Evolutionary conservation across 2,797 vertebrate species (phyloP).

Genomic region (Cygnus olor): DNA sequence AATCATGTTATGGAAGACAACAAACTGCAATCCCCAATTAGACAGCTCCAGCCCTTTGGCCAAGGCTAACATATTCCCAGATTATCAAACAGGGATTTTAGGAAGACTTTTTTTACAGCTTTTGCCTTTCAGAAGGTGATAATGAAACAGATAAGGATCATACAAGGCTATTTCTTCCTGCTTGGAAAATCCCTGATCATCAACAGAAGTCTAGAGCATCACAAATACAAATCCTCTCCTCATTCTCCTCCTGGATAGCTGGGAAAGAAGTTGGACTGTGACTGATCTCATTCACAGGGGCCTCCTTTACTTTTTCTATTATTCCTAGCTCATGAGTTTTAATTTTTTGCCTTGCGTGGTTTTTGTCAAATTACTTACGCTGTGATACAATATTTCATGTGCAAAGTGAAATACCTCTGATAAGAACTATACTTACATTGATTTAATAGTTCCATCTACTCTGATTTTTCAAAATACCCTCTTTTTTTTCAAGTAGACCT

Average conservation of each 20-base stretch:
- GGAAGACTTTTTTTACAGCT: not conserved
- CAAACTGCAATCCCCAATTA: not conserved
- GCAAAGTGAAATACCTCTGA: not conserved
- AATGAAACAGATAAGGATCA: not conserved
- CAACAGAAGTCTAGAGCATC: not conserved
- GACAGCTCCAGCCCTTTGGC: not conserved
- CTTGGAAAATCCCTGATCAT: not conserved
- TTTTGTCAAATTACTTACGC: not conserved
- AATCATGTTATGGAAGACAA: not conserved
- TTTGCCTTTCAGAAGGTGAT: not conserved
- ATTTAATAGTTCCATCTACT: not conserved
- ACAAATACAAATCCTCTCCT: not conserved
- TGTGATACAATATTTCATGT: not conserved
- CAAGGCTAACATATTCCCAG: fast-evolving
- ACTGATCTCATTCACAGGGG: not conserved
- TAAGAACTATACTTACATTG: not conserved
- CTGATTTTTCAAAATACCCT: not conserved
- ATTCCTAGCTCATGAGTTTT: not conserved
- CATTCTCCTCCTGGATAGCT: not conserved
- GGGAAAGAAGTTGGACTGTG: not conserved
- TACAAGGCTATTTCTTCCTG: not conserved
- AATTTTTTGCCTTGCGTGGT: not conserved
- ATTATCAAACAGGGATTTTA: not conserved
- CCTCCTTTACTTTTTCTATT: not conserved
- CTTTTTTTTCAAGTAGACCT: not conserved